Conservation (phyloP, 2,797 vertebrate species). For the Champsocephalus gunnari region DNA sequence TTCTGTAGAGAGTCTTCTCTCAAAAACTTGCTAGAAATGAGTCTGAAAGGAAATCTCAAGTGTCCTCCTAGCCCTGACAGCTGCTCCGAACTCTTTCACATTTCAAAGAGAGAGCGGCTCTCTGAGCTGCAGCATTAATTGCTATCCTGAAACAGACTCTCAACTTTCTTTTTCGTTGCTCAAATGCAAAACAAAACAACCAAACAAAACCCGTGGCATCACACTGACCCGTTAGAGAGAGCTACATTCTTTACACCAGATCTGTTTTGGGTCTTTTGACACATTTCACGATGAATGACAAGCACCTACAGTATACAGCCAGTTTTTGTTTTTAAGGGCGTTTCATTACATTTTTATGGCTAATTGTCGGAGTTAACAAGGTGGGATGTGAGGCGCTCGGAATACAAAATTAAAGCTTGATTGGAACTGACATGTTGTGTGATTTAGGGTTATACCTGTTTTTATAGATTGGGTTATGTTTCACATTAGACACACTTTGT, state of each 20-base stretch:
- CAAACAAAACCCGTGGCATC: not conserved
- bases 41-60: not conserved
- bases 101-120: not conserved
- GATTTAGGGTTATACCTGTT: slow-evolving; percentile 31
- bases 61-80: slow-evolving; percentile 3
- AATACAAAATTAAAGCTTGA: slow-evolving; percentile 31
- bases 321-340: slow-evolving; percentile 10
- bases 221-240: not conserved
- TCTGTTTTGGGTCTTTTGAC: not conserved
- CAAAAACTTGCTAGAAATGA: not conserved
- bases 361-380: slow-evolving; percentile 48
- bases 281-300: slow-evolving; percentile 9
- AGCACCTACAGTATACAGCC: slow-evolving; percentile 1
- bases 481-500: not conserved
- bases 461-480: slow-evolving; percentile 7
- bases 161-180: not conserved
- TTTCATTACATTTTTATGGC: slow-evolving; percentile 38
- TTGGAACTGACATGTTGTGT: slow-evolving; percentile 39
- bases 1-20: not conserved
- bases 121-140: not conserved
- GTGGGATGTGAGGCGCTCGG: slow-evolving; percentile 20
- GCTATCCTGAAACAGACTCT: not conserved
- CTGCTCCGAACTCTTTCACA: not conserved
- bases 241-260: not conserved
- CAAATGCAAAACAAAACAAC: not conserved